Evolutionary conservation across 2,113 vertebrate species (phyloP).

Genomic region (Pelodiscus sinensis): DNA sequence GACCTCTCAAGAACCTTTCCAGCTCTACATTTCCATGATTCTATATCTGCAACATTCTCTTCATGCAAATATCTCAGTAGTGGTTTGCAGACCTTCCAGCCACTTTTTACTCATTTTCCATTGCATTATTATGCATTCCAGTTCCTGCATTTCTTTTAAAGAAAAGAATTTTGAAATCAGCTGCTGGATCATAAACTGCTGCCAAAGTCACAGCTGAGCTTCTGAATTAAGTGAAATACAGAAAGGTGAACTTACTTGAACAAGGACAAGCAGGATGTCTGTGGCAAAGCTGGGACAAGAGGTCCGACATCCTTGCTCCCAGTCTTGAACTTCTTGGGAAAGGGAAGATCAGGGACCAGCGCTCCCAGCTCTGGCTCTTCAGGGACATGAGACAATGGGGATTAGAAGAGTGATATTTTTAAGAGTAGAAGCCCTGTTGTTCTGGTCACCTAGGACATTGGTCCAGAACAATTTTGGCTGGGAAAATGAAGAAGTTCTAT

Average conservation of each 20-base stretch:
- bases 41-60: neutral
- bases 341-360: neutral
- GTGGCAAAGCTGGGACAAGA: constrained; percentile 14
- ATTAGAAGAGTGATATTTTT: neutral
- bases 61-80: neutral
- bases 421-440: neutral
- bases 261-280: neutral
- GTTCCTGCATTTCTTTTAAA: neutral
- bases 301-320: constrained; percentile 14
- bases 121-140: neutral
- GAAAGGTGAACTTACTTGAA: neutral
- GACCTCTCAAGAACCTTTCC: neutral
- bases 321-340: constrained; percentile 15
- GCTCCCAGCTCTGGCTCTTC: neutral
- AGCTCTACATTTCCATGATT: neutral
- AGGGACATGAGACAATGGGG: neutral
- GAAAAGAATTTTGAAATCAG: neutral
- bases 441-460: neutral
- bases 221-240: constrained; percentile 3
- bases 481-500: neutral
- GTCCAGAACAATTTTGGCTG: neutral
- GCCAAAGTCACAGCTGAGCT: neutral
- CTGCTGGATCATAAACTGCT: neutral
- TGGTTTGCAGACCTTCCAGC: neutral
- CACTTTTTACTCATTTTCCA: neutral